These are phyloP conservation scores for Carassius auratus DNA, from an alignment of 2,113 vertebrate genomes.

Conservation along the genomic window DNA sequence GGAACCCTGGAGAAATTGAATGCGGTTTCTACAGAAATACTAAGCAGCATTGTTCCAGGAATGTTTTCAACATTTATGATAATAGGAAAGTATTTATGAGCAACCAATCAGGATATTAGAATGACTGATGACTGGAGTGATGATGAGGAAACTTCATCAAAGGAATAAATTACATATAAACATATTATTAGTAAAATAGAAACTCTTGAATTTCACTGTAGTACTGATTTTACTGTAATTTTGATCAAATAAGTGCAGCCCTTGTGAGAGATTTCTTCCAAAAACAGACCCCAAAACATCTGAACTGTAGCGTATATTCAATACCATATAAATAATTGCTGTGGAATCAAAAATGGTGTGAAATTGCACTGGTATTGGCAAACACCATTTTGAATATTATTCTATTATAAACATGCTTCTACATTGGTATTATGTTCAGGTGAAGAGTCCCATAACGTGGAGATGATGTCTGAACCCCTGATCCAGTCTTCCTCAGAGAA, in stretches of 20 bases:
- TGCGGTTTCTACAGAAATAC: not conserved
- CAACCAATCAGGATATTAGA: not conserved
- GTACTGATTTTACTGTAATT: not conserved
- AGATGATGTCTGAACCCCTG: conserved; percentile 81
- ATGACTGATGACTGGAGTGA: not conserved
- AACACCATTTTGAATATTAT: conserved; percentile 44
- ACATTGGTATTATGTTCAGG: conserved; percentile 68
- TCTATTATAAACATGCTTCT: not conserved
- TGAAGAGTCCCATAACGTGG: conserved; percentile 86
- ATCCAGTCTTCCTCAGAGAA: conserved; percentile 86
- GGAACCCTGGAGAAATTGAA: not conserved
- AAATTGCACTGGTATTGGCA: not conserved
- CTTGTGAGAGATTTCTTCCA: not conserved
- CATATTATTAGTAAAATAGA: not conserved
- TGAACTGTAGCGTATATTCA: conserved; percentile 73
- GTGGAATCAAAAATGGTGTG: not conserved
- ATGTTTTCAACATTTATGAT: not conserved
- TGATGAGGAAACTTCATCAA: not conserved
- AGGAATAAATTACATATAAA: not conserved
- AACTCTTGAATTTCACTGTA: not conserved
- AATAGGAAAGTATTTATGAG: not conserved
- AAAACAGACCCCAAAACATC: not conserved
- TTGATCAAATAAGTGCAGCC: conserved; percentile 40
- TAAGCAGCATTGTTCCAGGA: no score
- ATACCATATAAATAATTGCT: conserved; percentile 39